These are phyloP conservation scores for Panagrolaimus sp. DNA, from an alignment of 1,140 invertebrate genomes.

Conservation along the genomic window DNA sequence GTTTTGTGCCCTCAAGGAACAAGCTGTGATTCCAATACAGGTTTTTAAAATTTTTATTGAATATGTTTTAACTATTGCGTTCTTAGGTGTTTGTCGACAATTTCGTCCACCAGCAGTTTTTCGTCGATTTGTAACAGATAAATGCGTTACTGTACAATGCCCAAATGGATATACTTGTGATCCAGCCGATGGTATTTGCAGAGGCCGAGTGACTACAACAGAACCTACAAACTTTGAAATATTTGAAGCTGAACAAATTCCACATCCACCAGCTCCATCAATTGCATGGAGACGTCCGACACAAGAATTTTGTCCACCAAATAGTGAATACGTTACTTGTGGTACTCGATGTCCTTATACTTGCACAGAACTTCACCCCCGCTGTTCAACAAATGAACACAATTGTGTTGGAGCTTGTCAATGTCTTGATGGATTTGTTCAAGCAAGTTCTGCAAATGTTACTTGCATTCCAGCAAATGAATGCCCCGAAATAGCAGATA, in stretches of 20 bases:
- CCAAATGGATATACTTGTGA: background rate
- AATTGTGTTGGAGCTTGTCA: slow-evolving; percentile 14
- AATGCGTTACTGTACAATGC: background rate
- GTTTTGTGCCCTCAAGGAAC: slow-evolving; percentile 4
- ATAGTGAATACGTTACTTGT: background rate
- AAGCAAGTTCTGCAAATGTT: slow-evolving; percentile 10
- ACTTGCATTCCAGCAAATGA: slow-evolving; percentile 5
- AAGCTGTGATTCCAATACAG: slow-evolving; percentile 11
- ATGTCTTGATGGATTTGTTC: slow-evolving; percentile 12
- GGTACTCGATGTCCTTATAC: slow-evolving; percentile 6
- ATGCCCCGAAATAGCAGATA: background rate
- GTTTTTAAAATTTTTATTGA: background rate
- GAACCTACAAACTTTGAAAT: background rate
- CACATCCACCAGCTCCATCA: background rate
- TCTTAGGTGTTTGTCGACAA: slow-evolving; percentile 15
- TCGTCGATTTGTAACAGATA: background rate
- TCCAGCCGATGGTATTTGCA: background rate
- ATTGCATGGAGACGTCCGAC: background rate
- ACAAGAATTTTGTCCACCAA: background rate
- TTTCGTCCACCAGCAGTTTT: slow-evolving; percentile 14
- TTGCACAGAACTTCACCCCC: background rate
- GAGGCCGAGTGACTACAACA: background rate
- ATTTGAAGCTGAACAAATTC: background rate
- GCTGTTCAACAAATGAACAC: slow-evolving; percentile 8
- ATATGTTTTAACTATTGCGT: background rate